Evolutionary conservation across 1,140 invertebrate species (phyloP).

Genomic region (Aphelinus atriplicis): DNA sequence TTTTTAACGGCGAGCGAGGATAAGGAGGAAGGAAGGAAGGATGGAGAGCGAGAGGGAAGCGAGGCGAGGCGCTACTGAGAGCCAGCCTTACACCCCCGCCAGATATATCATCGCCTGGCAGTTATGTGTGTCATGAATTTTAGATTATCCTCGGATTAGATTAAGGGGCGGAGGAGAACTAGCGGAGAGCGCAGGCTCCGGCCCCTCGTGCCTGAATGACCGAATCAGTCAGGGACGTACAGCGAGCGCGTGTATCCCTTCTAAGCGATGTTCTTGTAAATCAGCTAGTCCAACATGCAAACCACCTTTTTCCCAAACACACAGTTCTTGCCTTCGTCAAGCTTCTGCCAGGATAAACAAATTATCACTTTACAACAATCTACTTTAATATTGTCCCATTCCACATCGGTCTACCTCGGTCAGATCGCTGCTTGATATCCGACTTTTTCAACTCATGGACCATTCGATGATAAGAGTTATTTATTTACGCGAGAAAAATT

Average conservation of each 20-base stretch:
- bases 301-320: neutral
- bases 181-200: neutral
- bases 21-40: slow-evolving; percentile 5
- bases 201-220: slow-evolving; percentile 27
- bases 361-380: no score
- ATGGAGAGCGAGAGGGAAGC: slow-evolving; percentile 17
- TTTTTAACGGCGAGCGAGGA: slow-evolving; percentile 13
- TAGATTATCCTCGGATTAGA: slow-evolving; percentile 65
- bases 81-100: slow-evolving; percentile 51
- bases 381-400: no score
- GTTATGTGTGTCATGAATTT: slow-evolving; percentile 66
- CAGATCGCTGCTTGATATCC: no score
- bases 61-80: slow-evolving; percentile 15
- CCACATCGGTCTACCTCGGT: no score
- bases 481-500: no score
- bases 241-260: neutral
- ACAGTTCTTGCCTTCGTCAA: no score
- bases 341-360: no score
- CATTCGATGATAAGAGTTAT: no score
- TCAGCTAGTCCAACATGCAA: slow-evolving; percentile 27
- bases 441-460: no score
- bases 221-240: slow-evolving; percentile 42
- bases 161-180: slow-evolving; percentile 55
- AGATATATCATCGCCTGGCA: slow-evolving; percentile 66
- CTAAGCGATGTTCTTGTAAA: slow-evolving; percentile 22